These are phyloP conservation scores for Takifugu bimaculatus DNA, from an alignment of 2,113 vertebrate species.

Conservation along the genomic window DNA sequence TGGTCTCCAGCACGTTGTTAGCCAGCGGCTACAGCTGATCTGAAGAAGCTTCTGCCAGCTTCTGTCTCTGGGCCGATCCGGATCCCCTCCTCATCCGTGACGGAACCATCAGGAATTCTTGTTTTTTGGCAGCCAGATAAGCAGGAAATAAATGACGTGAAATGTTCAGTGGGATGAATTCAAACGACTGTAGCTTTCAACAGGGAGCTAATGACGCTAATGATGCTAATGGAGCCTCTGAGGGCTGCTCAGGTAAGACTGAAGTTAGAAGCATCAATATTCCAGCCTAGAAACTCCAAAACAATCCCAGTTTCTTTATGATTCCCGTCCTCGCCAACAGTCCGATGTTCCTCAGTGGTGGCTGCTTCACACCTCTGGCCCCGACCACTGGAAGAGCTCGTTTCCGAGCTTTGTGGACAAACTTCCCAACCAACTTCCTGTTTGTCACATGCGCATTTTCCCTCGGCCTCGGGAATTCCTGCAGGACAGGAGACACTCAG, in stretches of 20 bases:
- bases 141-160: conserved; percentile 1
- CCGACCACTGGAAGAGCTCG: conserved; percentile 30
- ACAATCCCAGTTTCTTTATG: no score
- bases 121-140: conserved; percentile 9
- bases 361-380: conserved; percentile 13
- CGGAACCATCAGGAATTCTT: conserved; percentile 12
- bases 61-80: no score
- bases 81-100: no score
- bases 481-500: conserved; percentile 1
- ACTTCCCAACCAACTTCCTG: conserved; percentile 54
- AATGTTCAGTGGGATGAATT: not conserved
- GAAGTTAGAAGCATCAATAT: conserved; percentile 41
- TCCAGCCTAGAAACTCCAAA: conserved; percentile 15
- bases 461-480: conserved; percentile 28
- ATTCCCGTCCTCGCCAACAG: not conserved
- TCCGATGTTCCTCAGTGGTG: conserved; percentile 18
- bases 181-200: not conserved
- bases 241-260: conserved; percentile 39
- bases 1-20: no score
- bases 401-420: conserved; percentile 71
- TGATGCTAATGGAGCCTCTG: conserved; percentile 11
- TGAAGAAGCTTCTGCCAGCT: no score
- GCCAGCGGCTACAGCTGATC: not conserved
- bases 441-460: conserved; percentile 49
- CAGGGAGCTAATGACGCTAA: not conserved